A percentile compares a stretch with the other conserved stretches of the same genome.
Evolutionary conservation across 2,888 invertebrate species (phyloP).

Genomic region (Synanthedon vespiformis): DNA sequence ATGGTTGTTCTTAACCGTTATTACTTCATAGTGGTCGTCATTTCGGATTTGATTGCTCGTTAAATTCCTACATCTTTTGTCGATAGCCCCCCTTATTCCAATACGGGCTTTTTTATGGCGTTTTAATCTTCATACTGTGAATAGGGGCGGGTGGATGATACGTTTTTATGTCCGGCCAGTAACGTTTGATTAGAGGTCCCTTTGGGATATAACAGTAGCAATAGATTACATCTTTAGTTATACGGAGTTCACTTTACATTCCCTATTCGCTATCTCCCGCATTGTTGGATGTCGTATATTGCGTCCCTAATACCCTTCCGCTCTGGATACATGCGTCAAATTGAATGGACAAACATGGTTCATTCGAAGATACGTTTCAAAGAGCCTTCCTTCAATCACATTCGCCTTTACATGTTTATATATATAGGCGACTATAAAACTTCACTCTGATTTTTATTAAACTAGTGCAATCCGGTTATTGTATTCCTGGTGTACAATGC

Average conservation of each 20-base stretch:
- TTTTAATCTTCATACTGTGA: conserved; percentile 9
- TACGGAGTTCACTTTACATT: background rate
- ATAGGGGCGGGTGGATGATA: conserved; percentile 6
- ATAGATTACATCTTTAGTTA: background rate
- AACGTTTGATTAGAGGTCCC: conserved; percentile 9
- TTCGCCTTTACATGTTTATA: too few species aligned
- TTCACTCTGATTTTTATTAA: too few species aligned
- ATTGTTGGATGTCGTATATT: background rate
- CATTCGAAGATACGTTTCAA: too few species aligned
- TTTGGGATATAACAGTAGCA: conserved; percentile 1
- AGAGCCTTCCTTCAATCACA: too few species aligned
- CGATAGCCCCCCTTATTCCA: background rate
- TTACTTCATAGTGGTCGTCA: conserved; percentile 6
- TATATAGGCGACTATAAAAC: too few species aligned
- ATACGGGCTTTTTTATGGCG: conserved; percentile 8
- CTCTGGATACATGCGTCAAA: background rate
- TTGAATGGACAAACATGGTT: background rate
- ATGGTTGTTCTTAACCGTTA: conserved; percentile 5
- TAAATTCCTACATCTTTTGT: conserved; percentile 8
- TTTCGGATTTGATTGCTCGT: conserved; percentile 9
- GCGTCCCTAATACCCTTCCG: background rate
- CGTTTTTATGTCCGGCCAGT: conserved; percentile 6
- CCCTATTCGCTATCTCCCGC: background rate
- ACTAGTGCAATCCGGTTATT: too few species aligned
- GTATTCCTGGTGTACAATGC: too few species aligned